Evolutionary conservation across 1,140 invertebrate species (phyloP).

Genomic region (Drosophila novamexicana): DNA sequence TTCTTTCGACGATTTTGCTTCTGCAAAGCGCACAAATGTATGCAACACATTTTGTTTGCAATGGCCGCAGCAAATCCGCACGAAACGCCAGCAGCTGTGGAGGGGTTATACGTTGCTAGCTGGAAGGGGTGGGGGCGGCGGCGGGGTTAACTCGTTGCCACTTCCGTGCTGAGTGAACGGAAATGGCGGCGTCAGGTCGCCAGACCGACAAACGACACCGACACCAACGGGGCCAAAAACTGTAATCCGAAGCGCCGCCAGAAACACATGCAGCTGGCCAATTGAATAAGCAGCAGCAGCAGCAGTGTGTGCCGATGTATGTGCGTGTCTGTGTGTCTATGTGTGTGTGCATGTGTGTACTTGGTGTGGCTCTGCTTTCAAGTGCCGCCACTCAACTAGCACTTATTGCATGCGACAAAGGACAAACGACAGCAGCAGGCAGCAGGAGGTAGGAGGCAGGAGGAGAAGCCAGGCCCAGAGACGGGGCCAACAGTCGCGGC

Average conservation of each 20-base stretch:
- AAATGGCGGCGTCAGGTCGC: constrained; percentile 79
- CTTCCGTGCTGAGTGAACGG: constrained; percentile 73
- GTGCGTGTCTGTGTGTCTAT: constrained; percentile 15
- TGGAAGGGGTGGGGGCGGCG: not conserved
- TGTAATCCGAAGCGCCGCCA: constrained; percentile 73
- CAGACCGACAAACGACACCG: constrained; percentile 69
- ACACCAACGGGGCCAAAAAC: constrained; percentile 63
- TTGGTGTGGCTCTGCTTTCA: constrained; percentile 78
- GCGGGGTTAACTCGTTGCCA: constrained; percentile 44
- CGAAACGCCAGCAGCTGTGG: constrained; percentile 41
- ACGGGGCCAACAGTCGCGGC: constrained; percentile 46
- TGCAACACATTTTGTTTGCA: constrained; percentile 82
- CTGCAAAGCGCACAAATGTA: constrained; percentile 68
- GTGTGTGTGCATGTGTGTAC: constrained; percentile 63
- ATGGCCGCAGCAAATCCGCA: constrained; percentile 74
- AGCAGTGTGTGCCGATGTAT: not conserved
- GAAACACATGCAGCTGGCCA: constrained; percentile 69
- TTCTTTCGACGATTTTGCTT: constrained; percentile 17
- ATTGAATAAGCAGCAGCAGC: constrained; percentile 53
- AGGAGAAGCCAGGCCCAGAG: not conserved
- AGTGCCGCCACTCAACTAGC: constrained; percentile 80
- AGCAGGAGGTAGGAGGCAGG: not conserved
- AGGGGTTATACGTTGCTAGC: not conserved
- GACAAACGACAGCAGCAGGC: constrained; percentile 71
- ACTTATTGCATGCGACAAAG: constrained; percentile 79